Percentiles rank a stretch among this genome's conserved stretches.
These are phyloP conservation scores for Maccullochella peelii DNA, from an alignment of 2,113 vertebrate species.

Conservation along the genomic window DNA sequence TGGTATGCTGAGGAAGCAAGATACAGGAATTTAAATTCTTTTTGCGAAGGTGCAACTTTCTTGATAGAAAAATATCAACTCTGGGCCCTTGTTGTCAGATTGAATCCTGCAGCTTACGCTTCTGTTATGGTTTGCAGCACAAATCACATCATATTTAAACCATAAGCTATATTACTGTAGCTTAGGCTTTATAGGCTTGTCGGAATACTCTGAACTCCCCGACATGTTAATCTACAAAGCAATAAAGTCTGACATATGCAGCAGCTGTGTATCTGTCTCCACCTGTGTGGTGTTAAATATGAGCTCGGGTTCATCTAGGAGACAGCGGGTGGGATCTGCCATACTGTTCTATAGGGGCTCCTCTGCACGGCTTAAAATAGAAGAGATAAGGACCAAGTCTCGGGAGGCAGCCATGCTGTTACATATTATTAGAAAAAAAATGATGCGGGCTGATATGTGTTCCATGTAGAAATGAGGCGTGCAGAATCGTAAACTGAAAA, in stretches of 20 bases:
- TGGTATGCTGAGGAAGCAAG: conserved; percentile 30
- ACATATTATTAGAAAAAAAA: conserved; percentile 35
- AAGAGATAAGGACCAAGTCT: conserved; percentile 56
- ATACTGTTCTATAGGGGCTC: conserved; percentile 66
- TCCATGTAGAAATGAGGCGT: conserved; percentile 15
- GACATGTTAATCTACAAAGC: conserved; percentile 79
- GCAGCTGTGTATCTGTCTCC: conserved; percentile 52
- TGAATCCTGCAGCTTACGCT: conserved; percentile 56
- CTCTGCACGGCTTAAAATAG: conserved; percentile 67
- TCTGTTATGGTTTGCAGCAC: conserved; percentile 55
- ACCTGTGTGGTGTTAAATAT: conserved; percentile 72
- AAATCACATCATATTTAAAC: conserved; percentile 68
- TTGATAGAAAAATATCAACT: conserved; percentile 45
- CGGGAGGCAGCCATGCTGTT: conserved; percentile 44
- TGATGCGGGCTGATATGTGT: conserved; percentile 26
- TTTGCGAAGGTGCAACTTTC: conserved; percentile 6
- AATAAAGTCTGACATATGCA: conserved; percentile 64
- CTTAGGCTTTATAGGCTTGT: conserved; percentile 59
- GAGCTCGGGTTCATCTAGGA: conserved; percentile 58
- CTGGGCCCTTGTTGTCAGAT: conserved; percentile 62
- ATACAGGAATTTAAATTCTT: conserved; percentile 31
- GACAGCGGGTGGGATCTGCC: conserved; percentile 59
- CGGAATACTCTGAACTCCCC: conserved; percentile 62
- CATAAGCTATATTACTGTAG: conserved; percentile 49
- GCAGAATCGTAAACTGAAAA: background rate